These are phyloP conservation scores for Ennomos erosarius DNA, from an alignment of 2,888 invertebrate species.

Conservation along the genomic window DNA sequence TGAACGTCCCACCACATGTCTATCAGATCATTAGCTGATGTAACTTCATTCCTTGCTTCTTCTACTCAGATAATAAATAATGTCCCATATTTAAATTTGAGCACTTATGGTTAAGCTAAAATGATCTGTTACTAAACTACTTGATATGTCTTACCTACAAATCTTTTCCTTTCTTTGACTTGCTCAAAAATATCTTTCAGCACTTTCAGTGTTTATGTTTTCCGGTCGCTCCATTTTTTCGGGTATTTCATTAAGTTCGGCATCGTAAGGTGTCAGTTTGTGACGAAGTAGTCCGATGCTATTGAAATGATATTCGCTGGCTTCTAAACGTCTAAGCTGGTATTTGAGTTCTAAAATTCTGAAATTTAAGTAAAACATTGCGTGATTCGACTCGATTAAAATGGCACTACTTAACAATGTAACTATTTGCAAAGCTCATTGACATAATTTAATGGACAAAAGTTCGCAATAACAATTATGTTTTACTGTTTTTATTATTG, in stretches of 20 bases:
- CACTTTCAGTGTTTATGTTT: constrained; percentile 41
- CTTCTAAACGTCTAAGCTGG: constrained; percentile 58
- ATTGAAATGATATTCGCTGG: constrained; percentile 55
- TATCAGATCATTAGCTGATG: constrained; percentile 11
- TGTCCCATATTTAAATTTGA: neutral
- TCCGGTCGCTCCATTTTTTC: constrained; percentile 46
- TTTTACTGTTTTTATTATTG: too few relatives aligned
- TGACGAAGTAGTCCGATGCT: constrained; percentile 53
- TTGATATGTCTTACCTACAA: constrained; percentile 25
- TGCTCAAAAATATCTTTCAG: constrained; percentile 47
- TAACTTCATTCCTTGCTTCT: constrained; percentile 1
- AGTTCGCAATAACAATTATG: too few relatives aligned
- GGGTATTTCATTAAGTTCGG: constrained; percentile 52
- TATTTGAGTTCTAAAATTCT: constrained; percentile 69
- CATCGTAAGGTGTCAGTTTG: constrained; percentile 56
- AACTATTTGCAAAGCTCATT: too few relatives aligned
- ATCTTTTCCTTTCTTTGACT: constrained; percentile 46
- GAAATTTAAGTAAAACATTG: constrained; percentile 19
- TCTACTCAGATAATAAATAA: constrained; percentile 15
- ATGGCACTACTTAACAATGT: too few relatives aligned
- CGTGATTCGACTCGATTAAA: too few relatives aligned
- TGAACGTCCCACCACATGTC: constrained; percentile 55
- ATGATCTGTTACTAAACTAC: too few relatives aligned
- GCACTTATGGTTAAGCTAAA: too few relatives aligned
- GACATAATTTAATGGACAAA: too few relatives aligned